phyloP scores from a whole-genome alignment of 2,113 vertebrate species.

The Cinclus mexicanus region DNA sequence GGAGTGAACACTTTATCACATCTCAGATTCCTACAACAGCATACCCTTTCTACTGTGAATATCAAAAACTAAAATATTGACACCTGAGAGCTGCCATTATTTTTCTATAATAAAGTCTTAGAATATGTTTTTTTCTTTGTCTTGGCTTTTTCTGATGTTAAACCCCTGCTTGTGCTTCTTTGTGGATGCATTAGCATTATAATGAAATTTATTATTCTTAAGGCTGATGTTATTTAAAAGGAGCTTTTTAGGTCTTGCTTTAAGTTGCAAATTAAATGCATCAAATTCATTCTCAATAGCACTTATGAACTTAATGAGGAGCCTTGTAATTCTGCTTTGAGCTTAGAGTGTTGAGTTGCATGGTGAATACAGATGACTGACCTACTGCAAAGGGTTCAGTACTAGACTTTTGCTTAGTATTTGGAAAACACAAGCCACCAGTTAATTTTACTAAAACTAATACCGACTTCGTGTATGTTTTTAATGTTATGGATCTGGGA shows the following conservation, averaged over 20 bases:
- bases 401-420: not conserved
- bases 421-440: not conserved
- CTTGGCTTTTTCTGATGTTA: not conserved
- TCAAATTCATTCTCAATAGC: conserved; percentile 12
- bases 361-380: not conserved
- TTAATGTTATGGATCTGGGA: not conserved
- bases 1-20: not conserved
- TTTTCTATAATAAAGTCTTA: not conserved
- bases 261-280: conserved; percentile 34
- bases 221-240: not conserved
- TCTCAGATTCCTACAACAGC: not conserved
- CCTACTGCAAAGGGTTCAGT: not conserved
- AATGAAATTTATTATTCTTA: not conserved
- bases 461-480: not conserved
- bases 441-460: not conserved
- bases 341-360: not conserved
- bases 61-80: not conserved
- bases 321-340: not conserved
- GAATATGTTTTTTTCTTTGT: not conserved
- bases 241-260: not conserved
- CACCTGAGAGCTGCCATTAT: not conserved
- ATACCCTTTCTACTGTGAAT: not conserved
- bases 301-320: not conserved
- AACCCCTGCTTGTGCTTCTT: not conserved
- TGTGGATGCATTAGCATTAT: not conserved